These are phyloP conservation scores for Sardina pilchardus DNA, from an alignment of 2,113 vertebrate species.

Conservation along the genomic window DNA sequence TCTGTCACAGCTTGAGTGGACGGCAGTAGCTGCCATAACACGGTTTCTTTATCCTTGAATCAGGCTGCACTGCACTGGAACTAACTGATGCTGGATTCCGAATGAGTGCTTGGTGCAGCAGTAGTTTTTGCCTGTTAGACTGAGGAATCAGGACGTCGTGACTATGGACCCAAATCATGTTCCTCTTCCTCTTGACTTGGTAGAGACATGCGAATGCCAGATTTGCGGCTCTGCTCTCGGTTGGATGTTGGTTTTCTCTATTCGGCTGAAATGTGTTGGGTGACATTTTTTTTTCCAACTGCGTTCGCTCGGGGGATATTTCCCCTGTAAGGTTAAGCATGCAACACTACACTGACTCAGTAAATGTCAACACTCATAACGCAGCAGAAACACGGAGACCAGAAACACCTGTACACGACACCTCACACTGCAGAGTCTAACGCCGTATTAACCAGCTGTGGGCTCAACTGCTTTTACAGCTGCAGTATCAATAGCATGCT, in stretches of 20 bases:
- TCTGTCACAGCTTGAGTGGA: not conserved
- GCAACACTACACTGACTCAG: conserved; percentile 64
- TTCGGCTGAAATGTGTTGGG: not conserved
- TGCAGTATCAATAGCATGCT: not conserved
- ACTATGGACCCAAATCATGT: not conserved
- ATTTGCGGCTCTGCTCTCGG: not conserved
- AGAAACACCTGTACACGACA: not conserved
- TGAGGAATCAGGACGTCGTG: not conserved
- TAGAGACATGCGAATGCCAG: not conserved
- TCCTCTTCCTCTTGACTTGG: not conserved
- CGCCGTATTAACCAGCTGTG: not conserved
- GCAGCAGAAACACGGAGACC: not conserved
- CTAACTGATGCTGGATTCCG: not conserved
- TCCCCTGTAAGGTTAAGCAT: conserved; percentile 52
- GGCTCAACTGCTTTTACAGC: not conserved
- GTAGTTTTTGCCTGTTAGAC: not conserved
- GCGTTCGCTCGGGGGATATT: not conserved
- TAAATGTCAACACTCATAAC: conserved; percentile 56
- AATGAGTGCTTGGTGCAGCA: not conserved
- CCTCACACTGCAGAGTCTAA: not conserved
- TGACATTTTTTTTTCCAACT: not conserved
- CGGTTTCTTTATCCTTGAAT: not conserved
- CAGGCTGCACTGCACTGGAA: not conserved
- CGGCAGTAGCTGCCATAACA: not conserved
- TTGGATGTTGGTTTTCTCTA: not conserved